These are phyloP conservation scores for Enteromius thamalakanensis DNA, from an alignment of 2,797 vertebrate species.

Conservation along the genomic window DNA sequence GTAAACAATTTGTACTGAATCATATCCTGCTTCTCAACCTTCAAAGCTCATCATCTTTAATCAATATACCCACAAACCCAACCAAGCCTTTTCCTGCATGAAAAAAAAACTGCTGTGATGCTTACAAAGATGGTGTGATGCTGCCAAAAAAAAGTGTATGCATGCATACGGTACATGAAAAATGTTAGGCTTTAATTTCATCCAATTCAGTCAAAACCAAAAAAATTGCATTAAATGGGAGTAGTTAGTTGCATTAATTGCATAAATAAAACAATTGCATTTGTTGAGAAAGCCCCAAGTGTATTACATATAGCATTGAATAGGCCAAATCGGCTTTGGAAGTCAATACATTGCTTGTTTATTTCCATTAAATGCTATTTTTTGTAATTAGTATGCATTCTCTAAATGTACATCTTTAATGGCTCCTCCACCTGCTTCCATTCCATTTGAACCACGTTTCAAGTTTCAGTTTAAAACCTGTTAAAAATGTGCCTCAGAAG, in stretches of 20 bases:
- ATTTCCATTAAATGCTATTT: constrained; percentile 3
- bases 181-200: not conserved
- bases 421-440: not conserved
- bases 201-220: not conserved
- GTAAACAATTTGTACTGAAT: not conserved
- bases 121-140: not conserved
- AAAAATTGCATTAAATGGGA: not conserved
- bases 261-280: not conserved
- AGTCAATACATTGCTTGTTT: not conserved
- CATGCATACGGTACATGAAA: not conserved
- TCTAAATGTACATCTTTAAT: not conserved
- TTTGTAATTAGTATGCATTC: not conserved
- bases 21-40: constrained; percentile 25
- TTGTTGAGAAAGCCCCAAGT: not conserved
- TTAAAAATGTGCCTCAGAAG: not conserved
- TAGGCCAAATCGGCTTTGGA: not conserved
- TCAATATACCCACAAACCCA: constrained; percentile 13
- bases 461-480: not conserved
- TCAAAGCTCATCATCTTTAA: not conserved
- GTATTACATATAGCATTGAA: not conserved
- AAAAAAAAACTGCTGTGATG: constrained; percentile 2
- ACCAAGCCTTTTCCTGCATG: constrained; percentile 26
- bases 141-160: not conserved
- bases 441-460: not conserved
- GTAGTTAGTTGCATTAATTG: not conserved